Base-by-base conservation (phyloP, 2,113 vertebrate genomes). In the human (Homo sapiens) region DNA sequence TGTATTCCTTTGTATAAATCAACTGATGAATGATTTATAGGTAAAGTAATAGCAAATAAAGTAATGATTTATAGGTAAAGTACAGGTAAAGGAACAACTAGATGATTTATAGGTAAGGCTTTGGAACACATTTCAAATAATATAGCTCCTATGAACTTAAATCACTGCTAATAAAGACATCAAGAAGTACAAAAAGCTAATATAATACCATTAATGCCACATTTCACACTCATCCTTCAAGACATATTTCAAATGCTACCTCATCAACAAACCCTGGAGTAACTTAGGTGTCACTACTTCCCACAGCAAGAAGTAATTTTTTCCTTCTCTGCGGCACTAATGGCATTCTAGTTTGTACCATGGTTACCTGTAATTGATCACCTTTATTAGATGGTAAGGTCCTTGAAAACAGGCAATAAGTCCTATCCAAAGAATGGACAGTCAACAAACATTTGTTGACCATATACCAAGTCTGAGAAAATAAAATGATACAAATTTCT, bases 401-500 rank as follows among this genome's bases (percentile, higher is more conserved):
- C 43, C 50, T 90, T 82, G 38, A 95, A 93, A 96, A 95, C 45
- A 95, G 25, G 48, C 14, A 89, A 70, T 25, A 93, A 70, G 32
- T 17, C 14, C 90, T 96, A 95, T 68, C n/a, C 50, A 88, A 85
- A 64, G 48, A 96, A 97, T 45, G 9, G 87, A 48, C 6, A 48
- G 35, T 57, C 45, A 66, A 75, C 22, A 90, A 90, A 92, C 66
- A 90, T 66, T 57, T 93, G 35, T 22, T 90, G 57, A 76, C 22
- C 5, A 75, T 81, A 43, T 17, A 73, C n/a, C 12, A 90, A 76
- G 38, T 50, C 61, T 22, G 91, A 84, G 78, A 94, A 94, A 92
- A 85, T 59, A 96, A 89, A 59, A 96, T 86, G 43, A 94, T 50
- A 88, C 6, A 96, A n/a, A n/a, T 75, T 88, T n/a, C 61, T 59